A percentile compares a stretch with the other conserved stretches of the same genome.
phyloP scores from a whole-genome alignment of 2,888 invertebrate genomes.

The Steromphala cineraria region DNA sequence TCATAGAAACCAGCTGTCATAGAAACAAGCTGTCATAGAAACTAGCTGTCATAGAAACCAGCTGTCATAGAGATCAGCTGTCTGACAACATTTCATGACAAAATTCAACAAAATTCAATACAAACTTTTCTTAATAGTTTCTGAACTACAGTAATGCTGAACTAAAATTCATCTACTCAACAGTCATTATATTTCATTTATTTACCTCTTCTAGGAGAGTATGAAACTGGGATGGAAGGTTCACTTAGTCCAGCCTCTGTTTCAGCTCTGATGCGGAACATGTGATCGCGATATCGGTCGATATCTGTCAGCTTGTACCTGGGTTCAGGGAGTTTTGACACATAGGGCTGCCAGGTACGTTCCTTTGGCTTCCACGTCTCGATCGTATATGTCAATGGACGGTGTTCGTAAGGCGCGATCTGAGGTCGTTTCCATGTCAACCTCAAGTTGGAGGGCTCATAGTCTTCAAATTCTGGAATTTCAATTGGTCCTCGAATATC shows the following conservation, averaged over 20 bases:
- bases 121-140: neutral
- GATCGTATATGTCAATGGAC: conserved; percentile 55
- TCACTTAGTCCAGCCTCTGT: conserved; percentile 97
- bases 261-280: conserved; percentile 95
- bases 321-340: conserved; percentile 61
- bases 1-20: too few species aligned
- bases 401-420: conserved; percentile 45
- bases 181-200: too few species aligned
- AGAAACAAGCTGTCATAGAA: too few species aligned
- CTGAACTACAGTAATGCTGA: too few species aligned
- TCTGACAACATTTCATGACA: too few species aligned
- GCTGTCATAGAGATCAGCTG: too few species aligned
- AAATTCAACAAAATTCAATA: too few species aligned
- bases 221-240: conserved; percentile 88
- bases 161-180: too few species aligned
- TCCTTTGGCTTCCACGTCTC: conserved; percentile 61
- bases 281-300: conserved; percentile 94
- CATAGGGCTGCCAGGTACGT: conserved; percentile 61
- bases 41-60: too few species aligned
- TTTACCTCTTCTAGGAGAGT: conserved; percentile 59
- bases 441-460: conserved; percentile 55
- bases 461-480: conserved; percentile 64
- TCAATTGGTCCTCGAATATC: conserved; percentile 58
- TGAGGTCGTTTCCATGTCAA: conserved; percentile 59
- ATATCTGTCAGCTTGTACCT: conserved; percentile 76